Evolutionary conservation across 2,113 vertebrate genomes (phyloP), one percentile per base, ranked within the genome.

Genomic region (Dunckerocampus dactyliophorus): DNA sequence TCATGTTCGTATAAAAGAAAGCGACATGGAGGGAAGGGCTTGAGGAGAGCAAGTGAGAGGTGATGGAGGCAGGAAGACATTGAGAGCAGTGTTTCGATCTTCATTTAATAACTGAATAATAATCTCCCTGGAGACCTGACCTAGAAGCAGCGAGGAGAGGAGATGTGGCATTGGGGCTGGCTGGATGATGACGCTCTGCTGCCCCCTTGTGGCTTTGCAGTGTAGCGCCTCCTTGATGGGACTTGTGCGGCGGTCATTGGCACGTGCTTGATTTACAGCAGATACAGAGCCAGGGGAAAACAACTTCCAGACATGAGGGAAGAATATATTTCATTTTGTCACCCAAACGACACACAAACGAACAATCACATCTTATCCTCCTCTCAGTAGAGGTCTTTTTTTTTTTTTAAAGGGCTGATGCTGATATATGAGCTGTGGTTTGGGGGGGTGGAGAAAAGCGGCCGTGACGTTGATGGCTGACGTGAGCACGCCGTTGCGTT

Each of bases 81-180:
- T 74, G 77, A 75, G 66, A 82, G 62, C 78, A 84, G 84, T 77
- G 74, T 87, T 90, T 91, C 83, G 82, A 92, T 91, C 84, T 89
- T 90, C 87, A 90, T 90, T 91, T 90, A 92, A 91, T 92, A 91
- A 92, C 91, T 92, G 89, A 92, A 91, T 91, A 91, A 92, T 91
- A 87, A 89, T 90, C 87, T 91, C 91, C 87, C 88, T 37, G 60
- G 88, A 90, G 91, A 88, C 81, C 48, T 91, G 89, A 90, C 90
- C 91, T 89, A 91, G 88, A 92, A 91, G 82, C 74, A 79, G 85
- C 69, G 75, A 71, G 63, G 72, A 55, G 70, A 54, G 69, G 72
- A 58, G 59, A 68, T 59, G 65, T 52, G 62, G 52, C 54, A 14
- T 51, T 19, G 42, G 50, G 34, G 55, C 16, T 48, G 73, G 15